phyloP scores from a whole-genome alignment of 2,113 vertebrate species.

The Rhinopomastus cyanomelas region DNA sequence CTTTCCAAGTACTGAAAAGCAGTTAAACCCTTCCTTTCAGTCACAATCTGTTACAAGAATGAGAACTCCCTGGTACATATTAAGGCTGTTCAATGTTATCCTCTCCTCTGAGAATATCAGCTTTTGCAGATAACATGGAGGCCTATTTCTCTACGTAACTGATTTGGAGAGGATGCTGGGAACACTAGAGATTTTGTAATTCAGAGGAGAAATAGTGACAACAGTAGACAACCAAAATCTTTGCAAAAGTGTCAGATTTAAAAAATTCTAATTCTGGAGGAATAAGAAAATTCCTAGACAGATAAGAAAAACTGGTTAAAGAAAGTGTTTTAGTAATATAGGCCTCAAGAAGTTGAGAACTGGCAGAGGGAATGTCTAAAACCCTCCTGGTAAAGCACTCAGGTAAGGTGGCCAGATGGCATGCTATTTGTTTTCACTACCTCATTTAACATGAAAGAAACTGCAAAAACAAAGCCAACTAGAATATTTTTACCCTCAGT shows the following conservation, averaged over 20 bases:
- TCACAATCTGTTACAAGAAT: conserved; percentile 49
- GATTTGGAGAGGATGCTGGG: background rate
- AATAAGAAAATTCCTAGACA: background rate
- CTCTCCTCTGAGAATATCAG: conserved; percentile 44
- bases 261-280: background rate
- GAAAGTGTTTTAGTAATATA: background rate
- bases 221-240: background rate
- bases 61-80: conserved; percentile 13
- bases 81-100: background rate
- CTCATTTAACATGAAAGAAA: conserved; percentile 54
- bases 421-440: conserved; percentile 56
- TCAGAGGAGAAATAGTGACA: conserved; percentile 9
- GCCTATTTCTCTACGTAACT: background rate
- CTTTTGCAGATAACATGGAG: conserved; percentile 36
- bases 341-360: background rate
- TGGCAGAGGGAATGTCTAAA: conserved; percentile 11
- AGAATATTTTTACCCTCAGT: conserved; percentile 37
- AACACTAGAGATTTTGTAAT: background rate
- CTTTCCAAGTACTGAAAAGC: conserved; percentile 30
- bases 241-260: background rate
- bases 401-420: conserved; percentile 58
- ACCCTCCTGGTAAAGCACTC: conserved; percentile 9
- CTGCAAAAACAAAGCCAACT: conserved; percentile 40
- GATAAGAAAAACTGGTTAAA: background rate
- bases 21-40: conserved; percentile 44